These are phyloP conservation scores for Emys orbicularis DNA, from an alignment of 2,797 vertebrate genomes.

Conservation along the genomic window DNA sequence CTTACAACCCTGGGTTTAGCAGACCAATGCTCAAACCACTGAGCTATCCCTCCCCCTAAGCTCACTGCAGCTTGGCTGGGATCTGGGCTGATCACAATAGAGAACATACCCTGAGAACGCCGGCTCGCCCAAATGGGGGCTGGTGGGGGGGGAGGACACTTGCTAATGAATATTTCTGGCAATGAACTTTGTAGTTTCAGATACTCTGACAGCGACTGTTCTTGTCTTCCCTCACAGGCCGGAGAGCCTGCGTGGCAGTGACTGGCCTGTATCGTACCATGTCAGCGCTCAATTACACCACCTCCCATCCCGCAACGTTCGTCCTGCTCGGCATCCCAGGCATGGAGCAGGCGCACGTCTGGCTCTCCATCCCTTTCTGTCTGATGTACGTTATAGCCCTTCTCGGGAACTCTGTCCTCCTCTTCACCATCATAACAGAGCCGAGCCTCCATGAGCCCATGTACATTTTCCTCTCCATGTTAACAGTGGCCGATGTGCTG, in stretches of 20 bases:
- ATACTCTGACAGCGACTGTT: no score
- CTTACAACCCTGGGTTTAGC: no score
- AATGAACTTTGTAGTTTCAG: no score
- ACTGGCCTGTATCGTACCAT: background rate
- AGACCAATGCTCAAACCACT: no score
- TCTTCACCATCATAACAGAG: slow-evolving; percentile 14
- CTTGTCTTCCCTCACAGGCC: background rate
- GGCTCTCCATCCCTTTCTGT: slow-evolving; percentile 57
- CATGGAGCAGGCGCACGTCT: slow-evolving; percentile 20
- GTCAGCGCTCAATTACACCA: background rate
- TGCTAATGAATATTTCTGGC: no score
- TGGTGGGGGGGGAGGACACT: rapidly evolving
- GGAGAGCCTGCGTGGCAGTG: background rate
- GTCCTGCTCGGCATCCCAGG: slow-evolving; percentile 49
- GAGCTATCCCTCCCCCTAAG: no score
- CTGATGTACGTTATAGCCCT: background rate
- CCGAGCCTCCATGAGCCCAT: slow-evolving; percentile 47
- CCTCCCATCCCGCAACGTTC: background rate
- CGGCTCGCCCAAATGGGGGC: no score
- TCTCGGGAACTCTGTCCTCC: slow-evolving; percentile 52
- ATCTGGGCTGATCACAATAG: no score
- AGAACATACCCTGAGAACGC: no score
- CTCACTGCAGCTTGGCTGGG: no score
- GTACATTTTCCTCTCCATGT: slow-evolving; percentile 83
- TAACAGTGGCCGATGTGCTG: slow-evolving; percentile 81